phyloP scores from a whole-genome alignment of 2,113 vertebrate species.

The Antechinus stuartii region DNA sequence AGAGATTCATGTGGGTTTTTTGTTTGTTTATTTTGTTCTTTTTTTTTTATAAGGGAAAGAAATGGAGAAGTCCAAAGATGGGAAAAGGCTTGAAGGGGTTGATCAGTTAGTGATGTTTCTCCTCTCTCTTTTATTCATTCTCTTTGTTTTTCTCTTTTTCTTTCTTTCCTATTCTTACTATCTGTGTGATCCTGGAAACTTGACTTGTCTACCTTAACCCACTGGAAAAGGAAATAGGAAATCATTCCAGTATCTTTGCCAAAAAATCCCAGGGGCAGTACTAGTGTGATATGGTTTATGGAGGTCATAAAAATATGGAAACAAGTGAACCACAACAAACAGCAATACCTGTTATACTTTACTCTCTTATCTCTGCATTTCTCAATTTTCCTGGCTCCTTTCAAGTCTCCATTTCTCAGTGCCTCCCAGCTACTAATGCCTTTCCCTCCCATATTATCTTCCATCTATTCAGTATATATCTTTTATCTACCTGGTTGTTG shows the following conservation, averaged over 20 bases:
- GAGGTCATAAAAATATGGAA: background rate
- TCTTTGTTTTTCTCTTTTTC: background rate
- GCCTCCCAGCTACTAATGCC: background rate
- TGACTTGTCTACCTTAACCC: background rate
- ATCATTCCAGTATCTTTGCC: background rate
- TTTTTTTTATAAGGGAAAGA: background rate
- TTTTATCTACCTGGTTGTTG: background rate
- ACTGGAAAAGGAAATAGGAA: background rate
- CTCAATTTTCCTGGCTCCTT: background rate
- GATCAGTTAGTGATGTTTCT: background rate
- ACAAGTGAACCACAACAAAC: background rate
- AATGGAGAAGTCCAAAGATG: background rate
- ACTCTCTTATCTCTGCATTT: background rate
- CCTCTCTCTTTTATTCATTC: background rate
- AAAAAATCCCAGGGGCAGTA: background rate
- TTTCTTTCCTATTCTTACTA: background rate
- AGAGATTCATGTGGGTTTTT: background rate
- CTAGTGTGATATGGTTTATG: background rate
- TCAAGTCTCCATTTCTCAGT: background rate
- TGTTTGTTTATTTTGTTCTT: background rate
- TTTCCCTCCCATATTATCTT: background rate
- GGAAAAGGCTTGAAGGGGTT: background rate
- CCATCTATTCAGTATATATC: background rate
- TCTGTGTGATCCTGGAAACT: background rate
- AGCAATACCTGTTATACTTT: background rate